phyloP scores from a whole-genome alignment of 2,888 invertebrate genomes.

The Cryptus armator region DNA sequence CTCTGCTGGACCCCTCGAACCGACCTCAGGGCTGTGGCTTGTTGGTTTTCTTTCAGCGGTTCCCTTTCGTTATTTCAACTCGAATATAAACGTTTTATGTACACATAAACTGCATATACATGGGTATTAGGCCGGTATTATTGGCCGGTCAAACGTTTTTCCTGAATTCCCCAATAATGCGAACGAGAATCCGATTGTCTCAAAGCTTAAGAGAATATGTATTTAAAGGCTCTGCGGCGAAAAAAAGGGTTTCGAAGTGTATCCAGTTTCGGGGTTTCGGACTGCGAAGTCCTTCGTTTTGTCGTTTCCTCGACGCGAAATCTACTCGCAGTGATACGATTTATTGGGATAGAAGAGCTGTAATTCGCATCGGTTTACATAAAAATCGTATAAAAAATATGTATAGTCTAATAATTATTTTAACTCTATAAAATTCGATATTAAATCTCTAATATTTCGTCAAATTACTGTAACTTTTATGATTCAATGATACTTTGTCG shows the following conservation, averaged over 20 bases:
- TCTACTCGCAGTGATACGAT: constrained; percentile 12
- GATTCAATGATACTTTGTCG: not conserved
- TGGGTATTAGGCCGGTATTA: not conserved
- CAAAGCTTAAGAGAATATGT: constrained; percentile 44
- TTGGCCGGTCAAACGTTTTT: not conserved
- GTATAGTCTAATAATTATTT: too few relatives aligned
- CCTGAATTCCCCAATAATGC: constrained; percentile 44
- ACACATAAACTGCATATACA: constrained; percentile 11
- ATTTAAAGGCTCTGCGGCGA: constrained; percentile 33
- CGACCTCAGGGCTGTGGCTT: constrained; percentile 20
- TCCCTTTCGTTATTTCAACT: constrained; percentile 37
- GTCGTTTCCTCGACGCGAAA: not conserved
- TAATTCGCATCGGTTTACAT: too few relatives aligned
- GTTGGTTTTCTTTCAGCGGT: constrained; percentile 24
- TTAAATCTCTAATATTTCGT: not conserved
- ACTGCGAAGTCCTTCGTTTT: constrained; percentile 11
- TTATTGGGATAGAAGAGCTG: not conserved
- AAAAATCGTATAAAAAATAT: too few relatives aligned
- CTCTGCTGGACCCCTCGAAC: constrained; percentile 1
- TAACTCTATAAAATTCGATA: not conserved
- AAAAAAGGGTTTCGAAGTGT: constrained; percentile 46
- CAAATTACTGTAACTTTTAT: not conserved
- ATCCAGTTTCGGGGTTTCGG: constrained; percentile 44
- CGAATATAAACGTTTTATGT: constrained; percentile 35
- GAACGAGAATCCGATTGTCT: constrained; percentile 60